Percentiles rank a stretch among this genome's conserved stretches.
Conservation (phyloP, 2,113 vertebrate genomes). For the Nothocercus nigrocapillus region DNA sequence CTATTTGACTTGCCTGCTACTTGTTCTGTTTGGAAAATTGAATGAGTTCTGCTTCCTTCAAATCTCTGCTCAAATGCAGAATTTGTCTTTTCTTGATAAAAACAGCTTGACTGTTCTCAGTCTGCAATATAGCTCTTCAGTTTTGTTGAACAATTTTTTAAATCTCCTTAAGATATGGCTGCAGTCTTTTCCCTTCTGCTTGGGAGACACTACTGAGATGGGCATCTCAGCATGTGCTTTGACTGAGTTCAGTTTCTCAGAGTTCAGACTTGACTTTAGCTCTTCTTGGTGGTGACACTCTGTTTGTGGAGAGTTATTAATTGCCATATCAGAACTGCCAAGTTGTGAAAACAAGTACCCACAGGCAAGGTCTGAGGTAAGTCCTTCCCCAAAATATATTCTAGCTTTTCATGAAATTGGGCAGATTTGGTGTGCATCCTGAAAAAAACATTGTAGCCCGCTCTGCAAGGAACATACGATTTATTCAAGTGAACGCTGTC, state of each 20-base stretch:
- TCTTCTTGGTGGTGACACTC: not conserved
- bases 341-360: not conserved
- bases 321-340: not conserved
- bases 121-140: not conserved
- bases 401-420: not conserved
- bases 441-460: not conserved
- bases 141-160: not conserved
- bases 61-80: not conserved
- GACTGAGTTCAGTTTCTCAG: not conserved
- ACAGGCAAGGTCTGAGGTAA: not conserved
- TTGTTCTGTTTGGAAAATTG: not conserved
- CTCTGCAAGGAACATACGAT: not conserved
- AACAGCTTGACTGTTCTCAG: not conserved
- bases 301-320: not conserved
- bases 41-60: not conserved
- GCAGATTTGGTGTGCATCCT: not conserved
- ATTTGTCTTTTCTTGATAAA: not conserved
- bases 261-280: accelerated
- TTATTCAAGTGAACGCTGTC: not conserved
- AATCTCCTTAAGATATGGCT: not conserved
- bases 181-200: not conserved
- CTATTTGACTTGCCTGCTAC: not conserved
- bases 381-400: not conserved
- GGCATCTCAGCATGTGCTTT: not conserved
- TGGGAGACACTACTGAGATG: accelerated